Conservation (phyloP, 2,113 vertebrate species). For the Corythornis madagascariensis region DNA sequence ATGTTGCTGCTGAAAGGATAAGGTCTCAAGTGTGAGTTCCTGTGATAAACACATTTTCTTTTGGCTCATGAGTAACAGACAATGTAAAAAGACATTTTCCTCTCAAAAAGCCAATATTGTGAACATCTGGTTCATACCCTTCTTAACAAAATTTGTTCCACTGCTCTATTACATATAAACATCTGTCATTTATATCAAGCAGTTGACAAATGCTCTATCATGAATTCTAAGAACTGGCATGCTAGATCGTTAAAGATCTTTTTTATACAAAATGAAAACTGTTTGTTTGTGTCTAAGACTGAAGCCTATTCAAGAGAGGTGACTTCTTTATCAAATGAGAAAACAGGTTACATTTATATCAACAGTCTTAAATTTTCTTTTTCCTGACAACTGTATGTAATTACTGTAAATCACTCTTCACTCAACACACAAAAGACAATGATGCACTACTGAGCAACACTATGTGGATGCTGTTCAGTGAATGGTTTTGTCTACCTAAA, state of each 20-base stretch:
- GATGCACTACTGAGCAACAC: constrained; percentile 45
- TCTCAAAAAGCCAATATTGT: constrained; percentile 63
- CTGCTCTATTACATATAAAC: constrained; percentile 74
- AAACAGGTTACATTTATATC: constrained; percentile 55
- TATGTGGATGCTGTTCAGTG: neutral
- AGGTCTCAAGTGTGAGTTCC: constrained; percentile 48
- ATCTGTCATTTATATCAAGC: constrained; percentile 78
- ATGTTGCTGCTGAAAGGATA: constrained; percentile 68
- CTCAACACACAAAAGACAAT: constrained; percentile 54
- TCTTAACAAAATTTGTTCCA: constrained; percentile 78
- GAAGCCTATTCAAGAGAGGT: constrained; percentile 52
- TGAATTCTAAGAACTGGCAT: constrained; percentile 48
- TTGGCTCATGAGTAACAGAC: constrained; percentile 47
- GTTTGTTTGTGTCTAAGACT: constrained; percentile 57
- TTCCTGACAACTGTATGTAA: constrained; percentile 56
- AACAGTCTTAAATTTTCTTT: constrained; percentile 66
- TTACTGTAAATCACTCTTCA: constrained; percentile 66
- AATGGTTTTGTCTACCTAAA: constrained; percentile 47
- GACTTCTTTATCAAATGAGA: constrained; percentile 59
- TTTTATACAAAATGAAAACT: constrained; percentile 51
- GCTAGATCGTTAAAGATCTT: constrained; percentile 45
- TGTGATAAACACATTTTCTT: constrained; percentile 60
- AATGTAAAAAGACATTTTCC: constrained; percentile 65
- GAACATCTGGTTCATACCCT: constrained; percentile 78
- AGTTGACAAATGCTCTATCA: constrained; percentile 61